A percentile compares a stretch with the other conserved stretches of the same genome.
Evolutionary conservation across 2,888 invertebrate species (phyloP).

Genomic region (Athalia cordata): DNA sequence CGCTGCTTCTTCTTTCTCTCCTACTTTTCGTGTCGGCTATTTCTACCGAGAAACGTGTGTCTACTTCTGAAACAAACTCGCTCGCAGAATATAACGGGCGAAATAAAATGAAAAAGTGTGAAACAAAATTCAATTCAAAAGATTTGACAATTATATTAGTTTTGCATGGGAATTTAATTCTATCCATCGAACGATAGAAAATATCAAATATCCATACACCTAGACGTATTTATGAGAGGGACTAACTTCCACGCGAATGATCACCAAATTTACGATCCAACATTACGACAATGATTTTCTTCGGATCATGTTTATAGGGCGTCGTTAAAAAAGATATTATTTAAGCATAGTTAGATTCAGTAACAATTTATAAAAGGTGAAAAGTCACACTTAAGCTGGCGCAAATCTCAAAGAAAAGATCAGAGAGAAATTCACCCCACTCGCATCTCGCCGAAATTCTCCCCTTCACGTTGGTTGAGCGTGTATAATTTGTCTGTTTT

Average conservation of each 20-base stretch:
- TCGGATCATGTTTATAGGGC: neutral
- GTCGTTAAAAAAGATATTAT: neutral
- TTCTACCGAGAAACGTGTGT: neutral
- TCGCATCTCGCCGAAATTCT: no score
- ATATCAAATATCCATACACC: neutral
- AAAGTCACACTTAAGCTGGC: neutral
- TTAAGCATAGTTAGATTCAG: neutral
- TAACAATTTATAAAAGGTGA: no score
- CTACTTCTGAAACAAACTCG: neutral
- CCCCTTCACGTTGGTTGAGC: neutral
- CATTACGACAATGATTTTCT: neutral
- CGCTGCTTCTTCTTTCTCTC: neutral
- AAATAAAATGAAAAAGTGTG: slow-evolving; percentile 6
- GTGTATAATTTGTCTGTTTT: slow-evolving; percentile 43
- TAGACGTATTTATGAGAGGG: slow-evolving; percentile 14
- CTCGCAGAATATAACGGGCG: neutral
- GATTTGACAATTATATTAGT: no score
- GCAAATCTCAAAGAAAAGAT: neutral
- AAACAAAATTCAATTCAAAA: neutral
- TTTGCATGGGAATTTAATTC: neutral
- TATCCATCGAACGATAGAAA: slow-evolving; percentile 3
- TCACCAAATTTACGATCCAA: slow-evolving; percentile 12
- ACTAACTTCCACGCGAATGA: slow-evolving; percentile 7
- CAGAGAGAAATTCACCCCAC: neutral
- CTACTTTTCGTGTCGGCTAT: slow-evolving; percentile 3